phyloP scores from a whole-genome alignment of 2,797 vertebrate genomes.

The Cirrhinus molitorella region DNA sequence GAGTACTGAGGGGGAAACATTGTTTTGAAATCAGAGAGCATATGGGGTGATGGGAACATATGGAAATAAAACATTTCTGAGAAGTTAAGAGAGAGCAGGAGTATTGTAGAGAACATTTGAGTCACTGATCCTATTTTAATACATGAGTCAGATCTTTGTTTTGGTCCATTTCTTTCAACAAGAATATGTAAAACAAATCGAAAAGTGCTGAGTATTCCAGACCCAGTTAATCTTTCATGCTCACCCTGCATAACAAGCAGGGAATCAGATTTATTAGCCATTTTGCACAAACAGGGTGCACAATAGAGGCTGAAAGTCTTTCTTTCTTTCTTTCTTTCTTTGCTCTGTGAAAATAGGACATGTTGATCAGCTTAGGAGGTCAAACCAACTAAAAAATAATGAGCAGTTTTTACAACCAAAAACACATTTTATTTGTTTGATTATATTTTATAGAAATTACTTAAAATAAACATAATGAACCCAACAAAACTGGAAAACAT shows the following conservation, averaged over 20 bases:
- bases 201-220: slow-evolving; percentile 15
- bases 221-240: neutral
- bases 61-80: neutral
- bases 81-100: neutral
- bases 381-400: too few species aligned
- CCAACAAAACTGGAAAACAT: neutral
- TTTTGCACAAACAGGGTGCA: neutral
- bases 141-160: neutral
- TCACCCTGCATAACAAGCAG: slow-evolving; percentile 13
- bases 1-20: neutral
- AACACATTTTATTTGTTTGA: neutral
- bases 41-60: slow-evolving; percentile 30
- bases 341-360: neutral
- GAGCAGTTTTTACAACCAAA: too few species aligned
- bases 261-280: neutral
- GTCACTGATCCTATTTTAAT: slow-evolving; percentile 19
- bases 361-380: neutral
- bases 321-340: neutral
- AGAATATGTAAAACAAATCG: neutral
- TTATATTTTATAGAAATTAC: neutral
- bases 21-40: slow-evolving; percentile 24
- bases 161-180: slow-evolving; percentile 37
- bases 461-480: neutral
- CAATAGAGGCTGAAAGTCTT: neutral
- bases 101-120: slow-evolving; percentile 8